These are phyloP conservation scores for Tyria jacobaeae DNA, from an alignment of 2,888 invertebrate genomes.

Conservation along the genomic window DNA sequence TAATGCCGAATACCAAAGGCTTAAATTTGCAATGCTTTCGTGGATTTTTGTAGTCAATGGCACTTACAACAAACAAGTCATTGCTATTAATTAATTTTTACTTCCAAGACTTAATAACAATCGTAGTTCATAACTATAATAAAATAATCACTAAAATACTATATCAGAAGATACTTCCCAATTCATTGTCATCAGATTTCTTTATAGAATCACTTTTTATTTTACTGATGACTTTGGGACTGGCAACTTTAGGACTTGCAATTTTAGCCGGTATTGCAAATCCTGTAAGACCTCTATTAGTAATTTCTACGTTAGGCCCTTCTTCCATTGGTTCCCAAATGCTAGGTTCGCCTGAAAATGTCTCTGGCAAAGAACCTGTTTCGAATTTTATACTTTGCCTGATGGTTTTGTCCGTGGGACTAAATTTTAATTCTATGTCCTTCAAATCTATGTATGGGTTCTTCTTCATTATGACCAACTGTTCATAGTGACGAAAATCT, in stretches of 20 bases:
- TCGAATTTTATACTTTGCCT: slow-evolving; percentile 63
- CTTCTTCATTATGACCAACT: slow-evolving; percentile 80
- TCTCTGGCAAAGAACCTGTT: slow-evolving; percentile 36
- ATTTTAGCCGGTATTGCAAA: slow-evolving; percentile 73
- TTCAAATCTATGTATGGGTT: slow-evolving; percentile 78
- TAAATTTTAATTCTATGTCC: slow-evolving; percentile 69
- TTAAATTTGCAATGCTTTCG: too few species aligned
- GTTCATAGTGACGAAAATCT: slow-evolving; percentile 72
- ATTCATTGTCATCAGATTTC: not conserved
- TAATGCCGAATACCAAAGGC: too few species aligned
- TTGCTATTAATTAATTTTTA: not conserved
- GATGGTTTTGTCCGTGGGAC: slow-evolving; percentile 60
- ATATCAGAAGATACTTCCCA: not conserved
- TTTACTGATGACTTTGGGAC: slow-evolving; percentile 22
- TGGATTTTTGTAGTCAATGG: too few species aligned
- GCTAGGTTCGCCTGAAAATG: slow-evolving; percentile 59
- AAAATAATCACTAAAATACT: not conserved
- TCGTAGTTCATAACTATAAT: not conserved
- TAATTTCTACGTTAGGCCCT: slow-evolving; percentile 72
- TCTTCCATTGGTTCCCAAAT: slow-evolving; percentile 67
- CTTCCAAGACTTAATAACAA: not conserved
- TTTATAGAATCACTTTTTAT: slow-evolving; percentile 4
- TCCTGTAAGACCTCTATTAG: slow-evolving; percentile 75
- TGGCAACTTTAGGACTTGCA: slow-evolving; percentile 39
- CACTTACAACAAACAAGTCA: too few species aligned